Evolutionary conservation across 2,797 vertebrate species (phyloP).

Genomic region (Anniella stebbinsi): DNA sequence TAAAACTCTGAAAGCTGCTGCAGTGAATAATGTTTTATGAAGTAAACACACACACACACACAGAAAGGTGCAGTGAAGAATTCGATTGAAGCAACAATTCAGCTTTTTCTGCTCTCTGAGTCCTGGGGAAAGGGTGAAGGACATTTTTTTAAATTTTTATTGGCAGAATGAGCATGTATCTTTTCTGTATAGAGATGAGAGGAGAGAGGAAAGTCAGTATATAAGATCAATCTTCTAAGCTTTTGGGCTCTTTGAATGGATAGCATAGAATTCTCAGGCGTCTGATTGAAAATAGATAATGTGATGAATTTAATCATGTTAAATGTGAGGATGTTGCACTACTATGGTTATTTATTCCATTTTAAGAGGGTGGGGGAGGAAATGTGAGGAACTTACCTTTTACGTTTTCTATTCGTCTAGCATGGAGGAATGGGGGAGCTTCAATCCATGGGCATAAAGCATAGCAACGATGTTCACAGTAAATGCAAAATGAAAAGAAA

Average conservation of each 20-base stretch:
- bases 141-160: background rate
- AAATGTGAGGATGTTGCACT: background rate
- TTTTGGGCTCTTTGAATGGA: background rate
- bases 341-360: background rate
- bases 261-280: background rate
- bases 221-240: background rate
- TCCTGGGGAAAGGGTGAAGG: background rate
- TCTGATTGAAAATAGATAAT: background rate
- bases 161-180: background rate
- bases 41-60: background rate
- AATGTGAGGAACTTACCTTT: background rate
- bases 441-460: constrained; percentile 29
- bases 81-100: background rate
- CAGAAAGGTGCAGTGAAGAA: constrained; percentile 9
- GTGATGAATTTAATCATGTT: constrained; percentile 26
- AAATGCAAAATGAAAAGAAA: constrained; percentile 44
- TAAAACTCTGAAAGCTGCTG: constrained; percentile 38
- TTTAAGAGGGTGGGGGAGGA: background rate
- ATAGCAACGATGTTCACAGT: constrained; percentile 51
- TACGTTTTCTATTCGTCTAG: background rate
- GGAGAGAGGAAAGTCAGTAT: background rate
- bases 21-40: constrained; percentile 41
- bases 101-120: background rate
- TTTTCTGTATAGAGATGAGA: background rate
- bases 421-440: background rate